Conservation (phyloP, 2,888 invertebrate genomes). For the Zelleria hepariella region DNA sequence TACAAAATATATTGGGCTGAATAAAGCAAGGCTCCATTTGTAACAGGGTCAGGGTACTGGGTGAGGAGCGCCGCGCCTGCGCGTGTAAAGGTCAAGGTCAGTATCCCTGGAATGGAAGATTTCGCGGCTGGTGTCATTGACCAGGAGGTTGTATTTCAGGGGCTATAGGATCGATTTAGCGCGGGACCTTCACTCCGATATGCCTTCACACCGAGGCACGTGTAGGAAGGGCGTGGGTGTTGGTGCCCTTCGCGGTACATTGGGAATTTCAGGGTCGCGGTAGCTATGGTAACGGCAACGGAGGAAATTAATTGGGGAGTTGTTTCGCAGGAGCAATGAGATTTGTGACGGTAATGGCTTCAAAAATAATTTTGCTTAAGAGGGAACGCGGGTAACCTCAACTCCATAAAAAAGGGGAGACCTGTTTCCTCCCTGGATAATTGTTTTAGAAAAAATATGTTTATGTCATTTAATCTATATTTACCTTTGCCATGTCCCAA, state of each 20-base stretch:
- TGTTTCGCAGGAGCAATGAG: neutral
- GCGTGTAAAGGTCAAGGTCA: conserved; percentile 67
- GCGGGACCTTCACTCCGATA: neutral
- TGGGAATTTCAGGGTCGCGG: neutral
- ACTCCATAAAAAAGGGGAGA: too few species aligned
- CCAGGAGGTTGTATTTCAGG: conserved; percentile 56
- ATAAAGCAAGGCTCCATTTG: conserved; percentile 36
- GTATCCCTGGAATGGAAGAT: conserved; percentile 68
- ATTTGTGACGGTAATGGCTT: neutral
- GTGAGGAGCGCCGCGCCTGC: conserved; percentile 58
- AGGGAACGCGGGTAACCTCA: too few species aligned
- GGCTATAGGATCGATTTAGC: conserved; percentile 12
- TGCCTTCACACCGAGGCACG: conserved; percentile 31
- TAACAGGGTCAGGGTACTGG: conserved; percentile 66
- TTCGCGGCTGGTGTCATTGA: conserved; percentile 53
- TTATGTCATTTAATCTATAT: too few species aligned
- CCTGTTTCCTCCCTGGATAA: too few species aligned
- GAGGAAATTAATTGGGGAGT: neutral
- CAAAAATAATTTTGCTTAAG: too few species aligned
- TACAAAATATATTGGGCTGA: neutral
- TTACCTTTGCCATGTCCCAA: too few species aligned
- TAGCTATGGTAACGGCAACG: neutral
- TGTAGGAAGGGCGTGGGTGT: conserved; percentile 50
- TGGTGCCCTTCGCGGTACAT: conserved; percentile 11
- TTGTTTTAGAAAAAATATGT: too few species aligned